Evolutionary conservation across 2,888 invertebrate species (phyloP).

Genomic region (Temnothorax ravouxi): DNA sequence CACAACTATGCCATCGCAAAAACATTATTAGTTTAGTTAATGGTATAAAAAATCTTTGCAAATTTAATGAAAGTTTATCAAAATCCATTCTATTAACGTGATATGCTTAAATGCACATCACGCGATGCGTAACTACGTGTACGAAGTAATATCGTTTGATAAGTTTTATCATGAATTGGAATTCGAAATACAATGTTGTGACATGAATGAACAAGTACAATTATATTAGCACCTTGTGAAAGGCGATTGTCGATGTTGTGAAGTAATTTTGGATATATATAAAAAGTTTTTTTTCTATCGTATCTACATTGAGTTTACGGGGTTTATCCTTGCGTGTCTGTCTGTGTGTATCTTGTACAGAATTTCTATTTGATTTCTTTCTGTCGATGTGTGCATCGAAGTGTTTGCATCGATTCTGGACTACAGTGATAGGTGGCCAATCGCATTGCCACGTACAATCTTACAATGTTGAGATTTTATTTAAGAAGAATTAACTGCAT

Average conservation of each 20-base stretch:
- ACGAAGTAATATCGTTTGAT: conserved; percentile 57
- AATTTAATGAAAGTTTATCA: conserved; percentile 20
- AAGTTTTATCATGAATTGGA: conserved; percentile 60
- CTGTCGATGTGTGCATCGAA: conserved; percentile 58
- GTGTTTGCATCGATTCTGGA: conserved; percentile 62
- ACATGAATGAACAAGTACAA: conserved; percentile 66
- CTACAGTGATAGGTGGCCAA: conserved; percentile 11
- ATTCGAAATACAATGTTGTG: conserved; percentile 56
- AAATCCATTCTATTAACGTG: conserved; percentile 21
- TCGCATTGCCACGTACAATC: background rate
- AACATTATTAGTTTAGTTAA: background rate
- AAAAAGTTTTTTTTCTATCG: conserved; percentile 49
- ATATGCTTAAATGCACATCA: background rate
- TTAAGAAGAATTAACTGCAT: background rate
- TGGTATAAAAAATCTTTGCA: background rate
- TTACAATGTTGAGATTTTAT: background rate
- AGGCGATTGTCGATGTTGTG: conserved; percentile 75
- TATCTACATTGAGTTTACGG: conserved; percentile 49
- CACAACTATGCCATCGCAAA: background rate
- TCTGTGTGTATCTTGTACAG: conserved; percentile 61
- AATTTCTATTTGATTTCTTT: conserved; percentile 41
- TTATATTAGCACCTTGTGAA: conserved; percentile 72
- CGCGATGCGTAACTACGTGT: conserved; percentile 44
- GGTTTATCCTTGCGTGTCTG: conserved; percentile 50
- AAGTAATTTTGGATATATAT: conserved; percentile 67